A percentile compares a stretch with the other conserved stretches of the same genome.
These are phyloP conservation scores for Octodon degus DNA, from an alignment of 2,113 vertebrate genomes.

Conservation along the genomic window DNA sequence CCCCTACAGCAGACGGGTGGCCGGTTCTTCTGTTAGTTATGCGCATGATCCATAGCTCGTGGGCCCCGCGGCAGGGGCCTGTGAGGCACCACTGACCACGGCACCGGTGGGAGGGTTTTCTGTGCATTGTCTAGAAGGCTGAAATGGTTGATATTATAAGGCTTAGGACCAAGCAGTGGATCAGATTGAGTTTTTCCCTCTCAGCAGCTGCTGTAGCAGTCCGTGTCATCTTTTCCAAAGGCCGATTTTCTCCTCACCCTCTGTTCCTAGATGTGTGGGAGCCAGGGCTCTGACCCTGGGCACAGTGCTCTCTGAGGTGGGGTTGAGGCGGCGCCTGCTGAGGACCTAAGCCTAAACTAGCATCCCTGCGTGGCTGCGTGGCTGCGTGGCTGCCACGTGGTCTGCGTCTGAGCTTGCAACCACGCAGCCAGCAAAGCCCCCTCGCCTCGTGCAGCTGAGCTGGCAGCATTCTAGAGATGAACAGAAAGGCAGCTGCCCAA, in stretches of 20 bases:
- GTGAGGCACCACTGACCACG: not conserved
- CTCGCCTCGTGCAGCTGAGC: not conserved
- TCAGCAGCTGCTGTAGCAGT: not conserved
- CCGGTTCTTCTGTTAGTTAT: not conserved
- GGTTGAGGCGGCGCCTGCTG: not conserved
- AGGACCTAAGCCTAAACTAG: not conserved
- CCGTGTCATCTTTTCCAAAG: not conserved
- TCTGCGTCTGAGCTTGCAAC: not conserved
- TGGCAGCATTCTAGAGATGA: not conserved
- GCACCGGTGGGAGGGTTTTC: not conserved
- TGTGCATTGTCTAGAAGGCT: not conserved
- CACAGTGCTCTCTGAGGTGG: not conserved
- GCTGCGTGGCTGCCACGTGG: not conserved
- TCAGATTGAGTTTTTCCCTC: not conserved
- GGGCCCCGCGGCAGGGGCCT: not conserved
- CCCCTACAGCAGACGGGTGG: not conserved
- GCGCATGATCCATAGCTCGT: fast-evolving
- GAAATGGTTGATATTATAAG: not conserved
- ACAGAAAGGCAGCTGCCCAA: not conserved
- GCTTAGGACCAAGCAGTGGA: not conserved
- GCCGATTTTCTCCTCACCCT: not conserved
- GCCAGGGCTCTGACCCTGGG: too few species aligned
- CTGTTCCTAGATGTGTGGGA: not conserved
- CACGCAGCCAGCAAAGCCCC: not conserved
- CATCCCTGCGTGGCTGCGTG: not conserved